Evolutionary conservation across 1,140 invertebrate genomes (phyloP), one percentile per base, ranked within the genome.

Genomic region (Drosophila sturtevanti): DNA sequence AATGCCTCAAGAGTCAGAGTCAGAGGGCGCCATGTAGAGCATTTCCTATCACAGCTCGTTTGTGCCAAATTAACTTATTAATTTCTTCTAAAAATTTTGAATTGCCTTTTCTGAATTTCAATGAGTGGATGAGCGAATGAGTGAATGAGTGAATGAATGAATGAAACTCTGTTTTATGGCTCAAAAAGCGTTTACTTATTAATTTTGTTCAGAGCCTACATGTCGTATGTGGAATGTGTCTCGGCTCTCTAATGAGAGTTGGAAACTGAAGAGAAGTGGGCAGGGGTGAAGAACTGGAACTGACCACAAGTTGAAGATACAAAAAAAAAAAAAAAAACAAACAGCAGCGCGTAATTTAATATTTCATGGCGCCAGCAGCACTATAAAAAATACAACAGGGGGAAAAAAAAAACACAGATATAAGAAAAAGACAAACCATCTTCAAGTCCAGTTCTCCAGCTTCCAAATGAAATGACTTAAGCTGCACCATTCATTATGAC

Each of bases 401-500:
- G 62, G 9, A 44, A 52, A 61, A 41, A 11, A 52, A 31, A 64
- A 56, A 64, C 48, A 35, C 61, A 35, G 65, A 16, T 38, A 44
- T 64, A 68, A 81, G 64, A 59, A 65, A 60, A 21, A 48, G 41
- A 48, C 41, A 48, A 48, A 48, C 41, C 61, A 66, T 48, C 68
- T 68, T 64, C 51, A 38, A 73, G 77, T 38, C 31, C 77, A 71
- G 72, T 69, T 77, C 63, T 48, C 84, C 68, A 66, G 70, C 12
- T 74, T 68, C 66, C 65, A 91, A 91, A 91, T 91, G 81, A 91
- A 91, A 91, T 91, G 85, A 91, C 85, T 89, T 89, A 81, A 91
- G 82, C 86, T 90, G 85, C 81, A 73, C 89, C 89, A 91, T 91
- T 91, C 90, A 91, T 91, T 91, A 91, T 90, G 90, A 90, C 85